Percentiles rank a stretch among this genome's conserved stretches.
Evolutionary conservation across 2,888 invertebrate species (phyloP).

Genomic region (Metallyticus violacea): DNA sequence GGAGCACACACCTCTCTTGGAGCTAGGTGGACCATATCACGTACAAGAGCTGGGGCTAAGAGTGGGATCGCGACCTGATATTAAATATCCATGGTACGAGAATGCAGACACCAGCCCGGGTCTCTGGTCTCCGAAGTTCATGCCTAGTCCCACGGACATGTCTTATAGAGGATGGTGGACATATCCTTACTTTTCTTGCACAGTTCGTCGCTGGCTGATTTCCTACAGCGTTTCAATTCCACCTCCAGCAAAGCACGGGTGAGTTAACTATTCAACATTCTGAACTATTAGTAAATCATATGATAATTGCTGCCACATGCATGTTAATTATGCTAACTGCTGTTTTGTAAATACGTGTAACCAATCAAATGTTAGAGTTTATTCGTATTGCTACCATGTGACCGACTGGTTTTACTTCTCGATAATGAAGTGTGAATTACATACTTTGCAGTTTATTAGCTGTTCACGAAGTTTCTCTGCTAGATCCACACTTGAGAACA

Average conservation of each 20-base stretch:
- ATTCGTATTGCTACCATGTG: no score
- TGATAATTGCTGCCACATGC: no score
- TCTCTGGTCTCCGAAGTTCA: slow-evolving; percentile 61
- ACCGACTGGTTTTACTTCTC: no score
- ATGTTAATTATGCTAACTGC: no score
- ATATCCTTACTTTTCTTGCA: slow-evolving; percentile 83
- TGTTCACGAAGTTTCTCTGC: no score
- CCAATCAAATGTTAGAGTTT: no score
- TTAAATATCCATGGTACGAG: slow-evolving; percentile 53
- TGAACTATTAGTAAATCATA: no score
- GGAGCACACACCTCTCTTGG: slow-evolving; percentile 12
- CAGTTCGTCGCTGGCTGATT: slow-evolving; percentile 73
- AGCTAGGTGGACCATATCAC: slow-evolving; percentile 39
- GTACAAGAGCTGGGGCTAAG: slow-evolving; percentile 52
- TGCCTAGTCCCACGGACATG: slow-evolving; percentile 60
- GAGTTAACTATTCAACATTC: not conserved
- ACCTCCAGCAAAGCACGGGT: slow-evolving; percentile 48
- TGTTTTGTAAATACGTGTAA: no score
- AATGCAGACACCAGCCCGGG: slow-evolving; percentile 52
- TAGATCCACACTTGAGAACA: no score
- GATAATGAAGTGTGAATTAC: no score
- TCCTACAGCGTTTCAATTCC: slow-evolving; percentile 76
- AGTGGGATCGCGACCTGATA: slow-evolving; percentile 42
- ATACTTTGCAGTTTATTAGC: no score
- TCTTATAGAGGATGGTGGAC: slow-evolving; percentile 82